Evolutionary conservation across 1,140 invertebrate species (phyloP), one percentile per base, ranked within the genome.

Genomic region (Magallana angulata): DNA sequence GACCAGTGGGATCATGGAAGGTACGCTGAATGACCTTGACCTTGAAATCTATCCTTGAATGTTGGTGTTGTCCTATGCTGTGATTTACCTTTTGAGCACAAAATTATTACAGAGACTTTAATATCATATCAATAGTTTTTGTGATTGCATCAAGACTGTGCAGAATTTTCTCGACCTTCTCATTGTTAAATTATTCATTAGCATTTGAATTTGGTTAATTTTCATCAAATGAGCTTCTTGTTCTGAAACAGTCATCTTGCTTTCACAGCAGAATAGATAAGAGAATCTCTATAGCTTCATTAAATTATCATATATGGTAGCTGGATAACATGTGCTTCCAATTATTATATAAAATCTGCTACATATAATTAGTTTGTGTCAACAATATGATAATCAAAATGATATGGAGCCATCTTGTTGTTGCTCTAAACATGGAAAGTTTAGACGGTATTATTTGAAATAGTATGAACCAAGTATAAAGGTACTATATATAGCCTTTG

Each of bases 1-100:
- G 24, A 91, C 92, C 56, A 92, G 92, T 88, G 93, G 91, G 36
- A 82, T 93, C 57, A 90, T 94, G 92, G 92, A 93, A 92, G 93
- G 92, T 93, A 89, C 85, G 36, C 36, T 60, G 82, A 90, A 30
- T 71, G 64, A 85, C 56, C 48, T 48, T 85, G 48, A 18, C 68
- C 24, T 36, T 24, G 24, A 12, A 24, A 30, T 30, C 68, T 76
- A 12, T 30, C 68, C 68, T 76, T 76, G 68, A 76, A 76, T 76
- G 68, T 76, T 76, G 68, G 18, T 76, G 68, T 76, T 76, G 68
- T 76, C 8, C 36, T 30, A 30, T 76, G 68, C 68, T 76, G 36
- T 76, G 68, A 30, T 48, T 48, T 76, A 36, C 68, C 68, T 36
- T 24, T 30, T 76, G 18, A 76, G 68, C 68, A 76, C 68, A 76